Base-by-base conservation (phyloP, 2,797 vertebrate species). In the Knipowitschia caucasica region DNA sequence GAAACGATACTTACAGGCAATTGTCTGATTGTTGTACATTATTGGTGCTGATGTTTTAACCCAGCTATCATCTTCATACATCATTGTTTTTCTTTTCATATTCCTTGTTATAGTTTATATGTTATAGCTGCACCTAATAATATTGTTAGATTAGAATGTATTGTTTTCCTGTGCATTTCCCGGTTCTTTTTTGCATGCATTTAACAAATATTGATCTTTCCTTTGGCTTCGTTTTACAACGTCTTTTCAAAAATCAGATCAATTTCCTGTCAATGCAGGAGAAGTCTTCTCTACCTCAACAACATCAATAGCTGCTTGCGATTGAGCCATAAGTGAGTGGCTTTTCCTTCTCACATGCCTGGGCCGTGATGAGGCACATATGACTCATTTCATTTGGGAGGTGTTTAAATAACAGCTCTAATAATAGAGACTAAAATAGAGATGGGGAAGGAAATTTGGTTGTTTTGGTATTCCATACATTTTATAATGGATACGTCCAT, bases 181-280 rank as follows among this genome's bases (percentile, higher is more conserved):
- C 20, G 53, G 67, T 27, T 26, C 40, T 27, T 49, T 36, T 64
- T 66, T 75, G 43, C 29, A 71, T 62, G 50, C 49, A 67, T 49
- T 67, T 71, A 47, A 56, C 55, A 46, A 52, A 63, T 54, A 85
- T 80, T 61, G 68, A 86, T 88, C 72, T 71, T 56, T 31, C 39
- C 49, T 39, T 69, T 65, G 40, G 38, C 51, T 66, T 66, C 52
- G 67, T 64, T 81, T 67, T 65, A 57, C 71, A 73, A 78, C 77
- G 70, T 82, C 63, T 80, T 81, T 81, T 77, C 50, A 69, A 72
- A 47, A 83, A 77, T 67, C 1, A 59, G 87, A 84, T 84, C 65
- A 64, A 78, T 85, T 67, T 63, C 29, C 58, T 63, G 79, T 88
- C 75, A 64, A 80, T 88, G 78, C 54, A 50, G 50, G 35, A 12